Base-by-base conservation (phyloP, 2,797 vertebrate species). In the Vipera latastei region DNA sequence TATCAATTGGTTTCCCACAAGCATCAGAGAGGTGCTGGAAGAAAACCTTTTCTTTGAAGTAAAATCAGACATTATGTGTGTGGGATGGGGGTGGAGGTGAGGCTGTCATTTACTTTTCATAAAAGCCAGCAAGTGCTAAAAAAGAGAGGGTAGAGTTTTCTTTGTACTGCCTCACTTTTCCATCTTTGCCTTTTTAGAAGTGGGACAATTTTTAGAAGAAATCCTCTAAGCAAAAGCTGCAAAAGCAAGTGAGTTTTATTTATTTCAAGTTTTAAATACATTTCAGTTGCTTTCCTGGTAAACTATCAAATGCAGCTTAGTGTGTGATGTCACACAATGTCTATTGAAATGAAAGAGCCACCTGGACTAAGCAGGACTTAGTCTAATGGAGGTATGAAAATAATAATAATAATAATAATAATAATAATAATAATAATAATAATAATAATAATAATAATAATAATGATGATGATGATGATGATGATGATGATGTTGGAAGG, bases 1-100 rank as follows among this genome's bases (percentile, higher is more conserved):
- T 55, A 88, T 88, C 86, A 91, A 88, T 78, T 78, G 89, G 89
- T 87, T 93, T 65, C 86, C 89, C 44, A 69, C 28, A 51, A 90
- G 83, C 63, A 93, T 32, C 32, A 60, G 12, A 88, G 56, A 63
- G 22, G 86, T 91, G 65, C 51, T 56, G 61, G 56, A 78, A 56
- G 86, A 78, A 60, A 61, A 78, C n/a, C 38, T 88, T 88, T 93
- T 83, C 86, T 60, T 16, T 32, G 38, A 60, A 86, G 59, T 55
- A 28, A 53, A 57, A 88, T 38, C 60, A 55, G 63, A 78, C 18
- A 38, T 88, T 91, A 28, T 16, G 6, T 48, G 6, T 83, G 38
- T 83, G 73, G 73, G 38, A 25, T 83, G 73, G 20, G 38, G 38
- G 44, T 60, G 78, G 56, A 28, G 25, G 18, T 18, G 55, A 56